These are phyloP conservation scores for Myrmophylax atrothorax DNA, from an alignment of 2,113 vertebrate genomes.

Conservation along the genomic window DNA sequence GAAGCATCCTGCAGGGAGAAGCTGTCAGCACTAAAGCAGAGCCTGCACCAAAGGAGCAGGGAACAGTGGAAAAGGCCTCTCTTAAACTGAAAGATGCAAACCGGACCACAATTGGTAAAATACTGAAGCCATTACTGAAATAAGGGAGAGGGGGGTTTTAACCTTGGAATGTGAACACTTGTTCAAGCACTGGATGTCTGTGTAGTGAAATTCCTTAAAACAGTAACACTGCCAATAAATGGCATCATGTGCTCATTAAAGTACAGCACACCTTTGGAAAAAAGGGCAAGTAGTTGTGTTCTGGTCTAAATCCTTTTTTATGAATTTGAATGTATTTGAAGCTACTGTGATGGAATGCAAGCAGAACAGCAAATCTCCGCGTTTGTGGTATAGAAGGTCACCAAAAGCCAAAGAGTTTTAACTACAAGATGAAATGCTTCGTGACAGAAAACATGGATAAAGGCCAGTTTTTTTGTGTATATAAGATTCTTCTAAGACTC, in stretches of 20 bases:
- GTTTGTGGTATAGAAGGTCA: not conserved
- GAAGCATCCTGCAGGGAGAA: constrained; percentile 65
- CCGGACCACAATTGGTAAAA: constrained; percentile 71
- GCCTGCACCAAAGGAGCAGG: constrained; percentile 68
- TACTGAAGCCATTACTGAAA: constrained; percentile 82
- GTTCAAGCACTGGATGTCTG: constrained; percentile 12
- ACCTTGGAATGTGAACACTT: constrained; percentile 16
- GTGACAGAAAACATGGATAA: constrained; percentile 19
- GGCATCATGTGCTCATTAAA: not conserved
- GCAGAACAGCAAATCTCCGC: not conserved
- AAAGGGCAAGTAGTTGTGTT: not conserved
- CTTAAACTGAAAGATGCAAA: constrained; percentile 73
- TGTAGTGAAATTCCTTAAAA: not conserved
- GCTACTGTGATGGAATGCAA: constrained; percentile 11
- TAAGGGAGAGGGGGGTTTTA: constrained; percentile 39
- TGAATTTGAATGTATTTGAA: constrained; percentile 29
- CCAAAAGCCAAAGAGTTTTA: not conserved
- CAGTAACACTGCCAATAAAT: not conserved
- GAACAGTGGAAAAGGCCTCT: constrained; percentile 77
- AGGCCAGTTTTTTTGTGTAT: constrained; percentile 74
- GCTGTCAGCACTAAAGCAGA: constrained; percentile 58
- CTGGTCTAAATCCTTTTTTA: constrained; percentile 8
- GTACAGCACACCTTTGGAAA: not conserved
- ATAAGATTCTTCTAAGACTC: constrained; percentile 47
- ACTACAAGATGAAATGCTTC: not conserved